Base-by-base conservation (phyloP, 2,888 invertebrate species). In the Melikaiella ostensackeni region DNA sequence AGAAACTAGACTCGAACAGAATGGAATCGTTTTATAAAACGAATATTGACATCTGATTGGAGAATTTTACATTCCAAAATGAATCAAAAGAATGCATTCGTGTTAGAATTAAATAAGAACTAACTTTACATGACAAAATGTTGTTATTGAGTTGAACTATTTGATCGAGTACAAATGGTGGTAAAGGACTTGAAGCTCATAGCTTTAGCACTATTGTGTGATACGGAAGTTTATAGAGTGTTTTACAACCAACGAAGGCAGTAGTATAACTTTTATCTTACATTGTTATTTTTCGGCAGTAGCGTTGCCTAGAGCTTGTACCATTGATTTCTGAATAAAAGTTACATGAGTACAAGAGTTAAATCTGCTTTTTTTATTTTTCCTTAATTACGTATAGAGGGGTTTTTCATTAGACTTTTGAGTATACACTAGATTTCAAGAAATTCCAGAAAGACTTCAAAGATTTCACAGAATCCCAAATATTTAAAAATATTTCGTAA, bases 101-200 rank as follows among this genome's bases (percentile, higher is more conserved):
- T 24, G 13, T 27, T 59, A 13, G 13, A 27, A 55, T 21, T 21
- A 21, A 64, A 38, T 24, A 11, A 24, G 63, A 57, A 30, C 61
- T 76, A 42, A 66, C 59, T 74, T 74, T 66, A 78, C 66, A 81
- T 77, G 78, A 76, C 70, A 79, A 79, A 63, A 61, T 63, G 78
- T 76, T 78, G 70, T 64, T 46, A 77, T 73, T 19, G 13, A 38
- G 59, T 46, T 66, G 59, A 62, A 59, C 27, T 21, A 21, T 55
- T 55, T 59, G 24, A 30, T 24, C 2, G 16, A 50, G 24, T 76
- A 66, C 27, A 70, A 75, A 61, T 35, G 19, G 55, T 55, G 50
- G n/a, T 50, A 11, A n/a, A 55, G 16, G 42, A 42, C 42, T 42
- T 42, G 5, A 42, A n/a, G 21, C 38, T 64, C 24, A 64, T 64